Conservation (phyloP, 1,140 invertebrate species). For the Hesperophylax magnus region DNA sequence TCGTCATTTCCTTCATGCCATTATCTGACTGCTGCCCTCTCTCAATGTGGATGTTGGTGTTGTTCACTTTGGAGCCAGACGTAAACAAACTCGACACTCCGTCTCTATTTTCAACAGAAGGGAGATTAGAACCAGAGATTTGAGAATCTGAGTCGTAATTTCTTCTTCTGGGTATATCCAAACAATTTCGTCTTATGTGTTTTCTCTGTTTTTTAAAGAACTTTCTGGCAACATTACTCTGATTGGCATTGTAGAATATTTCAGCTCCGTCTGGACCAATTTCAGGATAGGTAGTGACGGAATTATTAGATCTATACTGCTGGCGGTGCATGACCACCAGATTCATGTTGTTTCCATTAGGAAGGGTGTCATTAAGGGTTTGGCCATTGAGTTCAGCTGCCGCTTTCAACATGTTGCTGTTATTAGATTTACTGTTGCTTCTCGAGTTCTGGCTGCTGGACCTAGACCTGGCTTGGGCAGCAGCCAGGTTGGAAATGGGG, state of each 20-base stretch:
- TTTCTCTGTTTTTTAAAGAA: conserved; percentile 92
- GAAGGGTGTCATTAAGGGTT: conserved; percentile 63
- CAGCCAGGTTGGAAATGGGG: conserved; percentile 58
- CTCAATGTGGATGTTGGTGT: conserved; percentile 83
- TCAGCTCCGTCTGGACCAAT: conserved; percentile 74
- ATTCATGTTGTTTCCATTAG: conserved; percentile 72
- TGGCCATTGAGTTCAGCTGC: conserved; percentile 70
- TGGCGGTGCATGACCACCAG: conserved; percentile 78
- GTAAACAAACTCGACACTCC: conserved; percentile 77
- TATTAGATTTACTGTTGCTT: conserved; percentile 71
- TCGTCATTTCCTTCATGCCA: conserved; percentile 66
- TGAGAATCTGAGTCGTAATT: conserved; percentile 76
- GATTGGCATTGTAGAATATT: conserved; percentile 93
- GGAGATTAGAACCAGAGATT: conserved; percentile 68
- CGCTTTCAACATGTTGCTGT: conserved; percentile 70
- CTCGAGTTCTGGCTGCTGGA: conserved; percentile 75
- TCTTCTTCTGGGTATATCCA: conserved; percentile 76
- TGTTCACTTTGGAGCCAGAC: conserved; percentile 81
- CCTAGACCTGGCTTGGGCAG: conserved; percentile 67
- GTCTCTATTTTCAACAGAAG: conserved; percentile 70
- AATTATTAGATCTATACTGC: conserved; percentile 79
- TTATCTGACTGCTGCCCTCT: conserved; percentile 67
- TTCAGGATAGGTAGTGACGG: conserved; percentile 79
- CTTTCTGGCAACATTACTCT: conserved; percentile 91
- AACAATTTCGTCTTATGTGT: conserved; percentile 82